phyloP scores from a whole-genome alignment of 64 coral and sea anemone genomes.

The Dendronephthya gigantea region DNA sequence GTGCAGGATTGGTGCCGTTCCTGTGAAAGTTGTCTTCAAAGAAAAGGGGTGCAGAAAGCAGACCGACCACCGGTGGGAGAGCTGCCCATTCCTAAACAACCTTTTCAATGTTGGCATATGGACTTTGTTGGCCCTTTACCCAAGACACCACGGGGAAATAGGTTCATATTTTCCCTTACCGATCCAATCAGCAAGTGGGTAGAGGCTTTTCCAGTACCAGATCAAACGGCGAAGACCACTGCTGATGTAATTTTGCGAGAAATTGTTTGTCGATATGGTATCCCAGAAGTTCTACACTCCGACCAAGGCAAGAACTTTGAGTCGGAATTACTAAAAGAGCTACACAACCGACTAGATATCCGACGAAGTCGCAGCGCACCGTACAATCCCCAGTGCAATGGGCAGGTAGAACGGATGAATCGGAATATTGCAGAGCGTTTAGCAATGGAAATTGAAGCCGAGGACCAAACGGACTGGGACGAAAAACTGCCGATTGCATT shows the following conservation, averaged over 20 bases:
- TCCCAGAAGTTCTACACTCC: not conserved
- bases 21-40: not conserved
- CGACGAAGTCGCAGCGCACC: not conserved
- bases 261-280: not conserved
- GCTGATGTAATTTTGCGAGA: not conserved
- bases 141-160: not conserved
- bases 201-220: not conserved
- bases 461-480: too few species aligned
- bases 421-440: not conserved
- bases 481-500: too few species aligned
- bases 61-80: not conserved
- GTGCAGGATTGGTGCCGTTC: not conserved
- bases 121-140: conserved; percentile 1
- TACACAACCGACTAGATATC: too few species aligned
- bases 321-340: too few species aligned
- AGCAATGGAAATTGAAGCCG: conserved; percentile 9
- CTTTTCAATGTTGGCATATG: not conserved
- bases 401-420: not conserved
- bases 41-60: not conserved
- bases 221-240: not conserved
- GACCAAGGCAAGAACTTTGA: too few species aligned
- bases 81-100: not conserved
- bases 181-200: not conserved
- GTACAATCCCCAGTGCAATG: not conserved
- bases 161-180: not conserved